Percentiles rank a stretch among this genome's conserved stretches.
Evolutionary conservation across 1,140 invertebrate species (phyloP).

Genomic region (Pseudomyrmex concolor): DNA sequence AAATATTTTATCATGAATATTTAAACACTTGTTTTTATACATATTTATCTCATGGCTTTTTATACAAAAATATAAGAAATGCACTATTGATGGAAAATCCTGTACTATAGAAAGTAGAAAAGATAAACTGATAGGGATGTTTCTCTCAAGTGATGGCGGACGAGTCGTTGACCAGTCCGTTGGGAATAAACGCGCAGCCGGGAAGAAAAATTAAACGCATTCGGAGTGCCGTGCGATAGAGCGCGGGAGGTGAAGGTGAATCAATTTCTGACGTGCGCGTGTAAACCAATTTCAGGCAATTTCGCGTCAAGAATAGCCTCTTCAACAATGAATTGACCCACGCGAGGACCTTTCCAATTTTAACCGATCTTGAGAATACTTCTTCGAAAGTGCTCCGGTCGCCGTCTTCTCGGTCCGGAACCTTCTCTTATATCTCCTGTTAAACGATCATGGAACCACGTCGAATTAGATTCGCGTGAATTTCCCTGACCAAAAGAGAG

Average conservation of each 20-base stretch:
- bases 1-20: too few relatives aligned
- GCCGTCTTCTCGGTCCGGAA: conserved; percentile 60
- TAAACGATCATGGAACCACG: conserved; percentile 59
- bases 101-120: not conserved
- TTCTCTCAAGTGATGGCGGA: conserved; percentile 11
- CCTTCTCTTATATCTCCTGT: conserved; percentile 60
- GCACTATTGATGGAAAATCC: not conserved
- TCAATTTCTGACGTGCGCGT: conserved; percentile 83
- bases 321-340: conserved; percentile 83
- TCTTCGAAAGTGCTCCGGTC: conserved; percentile 61
- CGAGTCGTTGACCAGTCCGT: conserved; percentile 45
- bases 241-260: conserved; percentile 65
- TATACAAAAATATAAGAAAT: not conserved
- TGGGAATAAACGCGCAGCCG: conserved; percentile 70
- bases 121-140: not conserved
- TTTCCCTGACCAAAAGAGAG: conserved; percentile 68
- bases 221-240: conserved; percentile 71
- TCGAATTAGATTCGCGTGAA: conserved; percentile 76
- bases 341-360: conserved; percentile 83
- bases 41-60: too few relatives aligned
- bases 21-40: too few relatives aligned
- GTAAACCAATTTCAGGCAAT: conserved; percentile 86
- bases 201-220: conserved; percentile 83
- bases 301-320: conserved; percentile 85
- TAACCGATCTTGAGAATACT: conserved; percentile 79